phyloP scores from a whole-genome alignment of 2,113 vertebrate genomes.

The Neomonachus schauinslandi region DNA sequence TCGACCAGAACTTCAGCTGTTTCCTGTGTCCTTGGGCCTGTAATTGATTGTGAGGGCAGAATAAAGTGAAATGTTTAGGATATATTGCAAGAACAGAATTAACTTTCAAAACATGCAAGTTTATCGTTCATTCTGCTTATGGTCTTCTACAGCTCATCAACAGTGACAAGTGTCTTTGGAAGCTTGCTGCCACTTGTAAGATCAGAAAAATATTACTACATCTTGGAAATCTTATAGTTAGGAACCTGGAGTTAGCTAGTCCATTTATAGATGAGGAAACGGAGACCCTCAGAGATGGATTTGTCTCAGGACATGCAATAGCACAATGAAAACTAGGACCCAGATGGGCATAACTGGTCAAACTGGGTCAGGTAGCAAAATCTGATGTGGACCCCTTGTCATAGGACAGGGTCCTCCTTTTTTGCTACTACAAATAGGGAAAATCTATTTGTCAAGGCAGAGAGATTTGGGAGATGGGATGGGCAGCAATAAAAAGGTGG shows the following conservation, averaged over 20 bases:
- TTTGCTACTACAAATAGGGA: neutral
- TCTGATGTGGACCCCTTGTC: neutral
- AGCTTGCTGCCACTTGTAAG: neutral
- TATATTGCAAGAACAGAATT: neutral
- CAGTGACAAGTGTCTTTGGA: neutral
- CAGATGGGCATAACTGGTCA: neutral
- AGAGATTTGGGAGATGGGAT: neutral
- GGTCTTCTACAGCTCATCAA: neutral
- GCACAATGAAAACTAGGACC: neutral
- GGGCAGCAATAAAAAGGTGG: neutral
- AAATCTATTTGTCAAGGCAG: neutral
- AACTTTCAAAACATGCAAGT: neutral
- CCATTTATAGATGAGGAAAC: neutral
- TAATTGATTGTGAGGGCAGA: neutral
- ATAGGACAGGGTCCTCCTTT: neutral
- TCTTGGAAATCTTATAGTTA: neutral
- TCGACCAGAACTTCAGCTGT: neutral
- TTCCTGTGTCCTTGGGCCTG: neutral
- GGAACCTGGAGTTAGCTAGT: neutral
- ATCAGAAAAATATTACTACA: neutral
- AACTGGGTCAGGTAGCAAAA: neutral
- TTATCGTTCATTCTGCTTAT: neutral
- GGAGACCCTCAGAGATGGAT: neutral
- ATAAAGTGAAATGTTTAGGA: conserved; percentile 3
- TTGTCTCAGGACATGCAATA: neutral